Evolutionary conservation across 2,888 invertebrate genomes (phyloP).

Genomic region (Cataglyphis cursor): DNA sequence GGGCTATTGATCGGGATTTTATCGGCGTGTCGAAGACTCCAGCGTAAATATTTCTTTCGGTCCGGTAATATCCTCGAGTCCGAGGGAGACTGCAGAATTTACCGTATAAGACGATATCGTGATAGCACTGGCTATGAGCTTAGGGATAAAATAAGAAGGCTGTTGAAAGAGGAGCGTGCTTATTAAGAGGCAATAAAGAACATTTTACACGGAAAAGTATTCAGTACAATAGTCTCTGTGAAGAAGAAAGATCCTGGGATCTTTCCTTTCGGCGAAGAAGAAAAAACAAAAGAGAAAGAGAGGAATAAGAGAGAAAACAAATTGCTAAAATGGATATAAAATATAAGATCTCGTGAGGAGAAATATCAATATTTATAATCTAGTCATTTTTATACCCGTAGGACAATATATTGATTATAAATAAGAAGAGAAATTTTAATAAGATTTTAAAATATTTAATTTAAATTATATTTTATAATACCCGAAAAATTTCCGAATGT

Average conservation of each 20-base stretch:
- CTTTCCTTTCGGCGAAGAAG: background rate
- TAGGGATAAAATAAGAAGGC: conserved; percentile 36
- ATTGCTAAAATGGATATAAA: background rate
- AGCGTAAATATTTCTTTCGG: conserved; percentile 51
- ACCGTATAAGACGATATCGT: background rate
- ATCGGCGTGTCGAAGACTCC: conserved; percentile 38
- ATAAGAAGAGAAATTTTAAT: background rate
- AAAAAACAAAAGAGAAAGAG: conserved; percentile 23
- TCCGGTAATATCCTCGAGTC: background rate
- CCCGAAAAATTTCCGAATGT: background rate
- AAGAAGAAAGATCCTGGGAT: background rate
- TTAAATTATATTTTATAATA: background rate
- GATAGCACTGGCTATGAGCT: conserved; percentile 7
- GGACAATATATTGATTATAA: background rate
- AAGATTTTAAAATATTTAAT: background rate
- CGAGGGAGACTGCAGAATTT: background rate
- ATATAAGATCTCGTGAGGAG: background rate
- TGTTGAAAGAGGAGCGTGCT: conserved; percentile 15
- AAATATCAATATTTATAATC: background rate
- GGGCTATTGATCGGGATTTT: conserved; percentile 64
- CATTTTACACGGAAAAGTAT: conserved; percentile 35
- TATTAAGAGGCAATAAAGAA: conserved; percentile 50
- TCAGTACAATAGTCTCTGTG: conserved; percentile 31
- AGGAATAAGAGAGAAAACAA: background rate
- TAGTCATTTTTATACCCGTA: background rate